A percentile compares a stretch with the other conserved stretches of the same genome.
Evolutionary conservation across 2,888 invertebrate species (phyloP).

Genomic region (Trissolcus brochymenae): DNA sequence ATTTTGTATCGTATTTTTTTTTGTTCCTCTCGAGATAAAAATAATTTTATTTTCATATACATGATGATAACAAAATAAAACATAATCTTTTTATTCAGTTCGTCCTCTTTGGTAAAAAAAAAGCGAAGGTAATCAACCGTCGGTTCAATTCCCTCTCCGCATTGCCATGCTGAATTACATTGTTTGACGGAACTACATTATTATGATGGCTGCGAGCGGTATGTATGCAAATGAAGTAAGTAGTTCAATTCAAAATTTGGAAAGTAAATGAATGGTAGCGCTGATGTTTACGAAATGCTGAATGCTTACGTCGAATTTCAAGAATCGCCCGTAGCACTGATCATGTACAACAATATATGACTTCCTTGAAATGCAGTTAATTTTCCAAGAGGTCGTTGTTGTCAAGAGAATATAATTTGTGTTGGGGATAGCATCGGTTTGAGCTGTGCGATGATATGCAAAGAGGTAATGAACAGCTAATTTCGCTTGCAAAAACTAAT

Average conservation of each 20-base stretch:
- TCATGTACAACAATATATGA: no score
- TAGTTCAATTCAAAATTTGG: slow-evolving; percentile 8
- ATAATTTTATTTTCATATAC: no score
- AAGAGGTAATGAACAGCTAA: no score
- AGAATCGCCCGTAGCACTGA: not conserved
- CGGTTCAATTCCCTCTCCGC: not conserved
- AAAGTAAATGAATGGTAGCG: slow-evolving; percentile 5
- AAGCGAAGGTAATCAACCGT: not conserved
- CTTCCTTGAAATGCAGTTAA: no score
- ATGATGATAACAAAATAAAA: no score
- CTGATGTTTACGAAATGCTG: not conserved
- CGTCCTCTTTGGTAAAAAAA: not conserved
- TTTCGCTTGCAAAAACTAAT: no score
- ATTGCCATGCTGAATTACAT: slow-evolving; percentile 12
- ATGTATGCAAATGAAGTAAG: slow-evolving; percentile 25
- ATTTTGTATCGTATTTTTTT: no score
- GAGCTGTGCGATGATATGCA: no score
- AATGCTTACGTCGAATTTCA: not conserved
- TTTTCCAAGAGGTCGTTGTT: no score
- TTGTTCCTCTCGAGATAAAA: no score
- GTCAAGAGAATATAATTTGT: no score
- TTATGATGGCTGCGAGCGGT: slow-evolving; percentile 7
- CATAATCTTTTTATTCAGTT: not conserved
- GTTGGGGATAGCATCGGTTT: no score
- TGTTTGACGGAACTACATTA: slow-evolving; percentile 10